These are phyloP conservation scores for Columbina picui DNA, from an alignment of 2,113 vertebrate species.

Conservation along the genomic window DNA sequence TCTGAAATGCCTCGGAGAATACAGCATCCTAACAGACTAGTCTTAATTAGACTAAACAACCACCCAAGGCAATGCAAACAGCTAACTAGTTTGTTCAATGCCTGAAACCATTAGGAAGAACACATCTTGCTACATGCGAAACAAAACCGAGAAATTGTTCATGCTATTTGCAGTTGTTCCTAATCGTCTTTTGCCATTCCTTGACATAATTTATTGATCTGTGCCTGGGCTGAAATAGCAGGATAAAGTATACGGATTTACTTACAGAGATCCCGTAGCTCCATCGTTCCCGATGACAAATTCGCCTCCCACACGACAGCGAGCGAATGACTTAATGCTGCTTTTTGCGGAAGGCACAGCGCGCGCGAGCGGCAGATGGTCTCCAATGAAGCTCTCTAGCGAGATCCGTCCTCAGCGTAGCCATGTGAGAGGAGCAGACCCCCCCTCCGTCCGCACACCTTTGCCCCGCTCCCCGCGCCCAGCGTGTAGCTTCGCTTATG, in stretches of 20 bases:
- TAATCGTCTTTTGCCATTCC: background rate
- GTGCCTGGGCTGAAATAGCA: background rate
- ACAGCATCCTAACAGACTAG: background rate
- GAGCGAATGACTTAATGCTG: constrained; percentile 66
- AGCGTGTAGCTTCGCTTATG: constrained; percentile 87
- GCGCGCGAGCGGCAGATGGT: constrained; percentile 43
- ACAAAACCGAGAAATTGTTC: background rate
- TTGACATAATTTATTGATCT: background rate
- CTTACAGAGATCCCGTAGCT: constrained; percentile 82
- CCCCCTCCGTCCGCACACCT: constrained; percentile 68
- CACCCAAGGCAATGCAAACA: background rate
- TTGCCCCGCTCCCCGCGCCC: constrained; percentile 54
- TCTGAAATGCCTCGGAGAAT: background rate
- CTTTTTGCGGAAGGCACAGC: constrained; percentile 26
- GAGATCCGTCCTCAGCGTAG: constrained; percentile 41
- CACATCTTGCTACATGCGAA: background rate
- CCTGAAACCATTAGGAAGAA: background rate
- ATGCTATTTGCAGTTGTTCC: rapidly evolving
- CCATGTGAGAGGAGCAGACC: constrained; percentile 72
- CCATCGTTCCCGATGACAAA: constrained; percentile 75
- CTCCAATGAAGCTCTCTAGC: constrained; percentile 28
- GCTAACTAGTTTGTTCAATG: background rate
- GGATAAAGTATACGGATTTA: constrained; percentile 45
- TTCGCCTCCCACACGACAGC: constrained; percentile 55
- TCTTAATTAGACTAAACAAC: background rate